Evolutionary conservation across 2,888 invertebrate species (phyloP).

Genomic region (Callosobruchus maculatus): DNA sequence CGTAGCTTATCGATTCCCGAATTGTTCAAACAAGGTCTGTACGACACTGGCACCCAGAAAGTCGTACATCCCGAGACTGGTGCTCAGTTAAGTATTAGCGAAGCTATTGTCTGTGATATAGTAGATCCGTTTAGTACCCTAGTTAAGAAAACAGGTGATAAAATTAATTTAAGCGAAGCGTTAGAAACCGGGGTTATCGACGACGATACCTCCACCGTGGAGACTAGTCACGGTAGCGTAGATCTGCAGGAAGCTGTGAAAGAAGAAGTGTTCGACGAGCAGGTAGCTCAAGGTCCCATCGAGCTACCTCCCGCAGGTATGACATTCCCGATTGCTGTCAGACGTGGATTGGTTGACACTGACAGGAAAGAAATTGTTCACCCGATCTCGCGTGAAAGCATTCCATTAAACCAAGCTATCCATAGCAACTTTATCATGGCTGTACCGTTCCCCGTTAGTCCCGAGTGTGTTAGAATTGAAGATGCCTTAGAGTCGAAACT

Average conservation of each 20-base stretch:
- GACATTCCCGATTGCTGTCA: slow-evolving; percentile 77
- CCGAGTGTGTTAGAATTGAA: slow-evolving; percentile 64
- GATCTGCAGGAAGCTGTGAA: slow-evolving; percentile 70
- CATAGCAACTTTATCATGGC: slow-evolving; percentile 75
- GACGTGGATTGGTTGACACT: slow-evolving; percentile 68
- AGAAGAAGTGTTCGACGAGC: slow-evolving; percentile 57
- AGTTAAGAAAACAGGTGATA: slow-evolving; percentile 57
- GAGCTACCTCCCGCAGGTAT: slow-evolving; percentile 76
- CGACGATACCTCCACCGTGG: slow-evolving; percentile 64
- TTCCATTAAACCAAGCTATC: slow-evolving; percentile 68
- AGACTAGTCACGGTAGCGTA: slow-evolving; percentile 59
- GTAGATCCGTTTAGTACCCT: slow-evolving; percentile 78
- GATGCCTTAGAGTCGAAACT: slow-evolving; percentile 68
- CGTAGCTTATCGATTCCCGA: slow-evolving; percentile 79
- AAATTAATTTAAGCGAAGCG: slow-evolving; percentile 73
- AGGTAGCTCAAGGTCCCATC: slow-evolving; percentile 41
- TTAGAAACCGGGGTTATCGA: slow-evolving; percentile 69
- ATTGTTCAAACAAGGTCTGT: slow-evolving; percentile 79
- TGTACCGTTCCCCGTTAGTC: slow-evolving; percentile 67
- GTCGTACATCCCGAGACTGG: slow-evolving; percentile 88
- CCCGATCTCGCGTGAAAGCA: slow-evolving; percentile 65
- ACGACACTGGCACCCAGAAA: slow-evolving; percentile 68
- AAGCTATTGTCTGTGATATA: slow-evolving; percentile 86
- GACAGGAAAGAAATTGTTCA: slow-evolving; percentile 65
- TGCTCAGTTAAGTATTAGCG: slow-evolving; percentile 68